Evolutionary conservation across 2,888 invertebrate species (phyloP).

Genomic region (Diaphora mendica): DNA sequence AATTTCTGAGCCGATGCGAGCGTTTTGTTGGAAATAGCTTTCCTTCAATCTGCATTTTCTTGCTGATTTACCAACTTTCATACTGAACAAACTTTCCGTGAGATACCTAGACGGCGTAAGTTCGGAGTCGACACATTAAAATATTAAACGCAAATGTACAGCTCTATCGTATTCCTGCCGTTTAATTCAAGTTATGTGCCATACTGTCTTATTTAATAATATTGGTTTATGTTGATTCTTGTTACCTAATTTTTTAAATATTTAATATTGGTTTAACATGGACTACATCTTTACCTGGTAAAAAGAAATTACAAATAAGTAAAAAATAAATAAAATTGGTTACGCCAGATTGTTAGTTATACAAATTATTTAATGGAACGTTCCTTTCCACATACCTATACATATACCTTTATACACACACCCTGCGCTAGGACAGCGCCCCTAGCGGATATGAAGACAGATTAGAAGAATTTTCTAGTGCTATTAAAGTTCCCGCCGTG

Average conservation of each 20-base stretch:
- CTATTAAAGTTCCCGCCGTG: too few relatives aligned
- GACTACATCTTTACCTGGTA: too few relatives aligned
- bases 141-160: constrained; percentile 62
- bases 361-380: too few relatives aligned
- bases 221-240: not conserved
- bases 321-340: too few relatives aligned
- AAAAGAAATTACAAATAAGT: too few relatives aligned
- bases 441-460: too few relatives aligned
- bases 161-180: constrained; percentile 7
- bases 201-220: not conserved
- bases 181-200: constrained; percentile 1
- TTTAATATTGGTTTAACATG: not conserved
- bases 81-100: constrained; percentile 70
- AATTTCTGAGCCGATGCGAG: constrained; percentile 84
- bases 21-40: constrained; percentile 86
- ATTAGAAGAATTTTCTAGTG: too few relatives aligned
- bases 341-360: too few relatives aligned
- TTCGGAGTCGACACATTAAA: constrained; percentile 72
- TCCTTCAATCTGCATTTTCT: constrained; percentile 87
- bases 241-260: not conserved
- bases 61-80: constrained; percentile 86
- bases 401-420: too few relatives aligned
- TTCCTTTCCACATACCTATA: too few relatives aligned
- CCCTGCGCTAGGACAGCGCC: too few relatives aligned
- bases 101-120: constrained; percentile 66